Percentiles rank a stretch among this genome's conserved stretches.
These are phyloP conservation scores for Sciurus niger DNA, from an alignment of 2,113 vertebrate species.

Conservation along the genomic window DNA sequence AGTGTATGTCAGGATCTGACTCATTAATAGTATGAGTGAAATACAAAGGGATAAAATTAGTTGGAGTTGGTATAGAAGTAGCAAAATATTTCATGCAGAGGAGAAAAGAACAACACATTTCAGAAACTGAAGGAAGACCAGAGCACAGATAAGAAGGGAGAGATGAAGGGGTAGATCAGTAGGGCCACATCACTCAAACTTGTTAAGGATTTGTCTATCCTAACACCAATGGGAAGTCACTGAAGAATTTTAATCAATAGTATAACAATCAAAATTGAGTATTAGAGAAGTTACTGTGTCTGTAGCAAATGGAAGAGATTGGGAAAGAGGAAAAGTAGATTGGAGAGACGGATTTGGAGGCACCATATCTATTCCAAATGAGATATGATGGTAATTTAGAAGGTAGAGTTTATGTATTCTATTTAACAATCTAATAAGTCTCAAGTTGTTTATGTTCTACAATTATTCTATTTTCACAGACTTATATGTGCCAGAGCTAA, in stretches of 20 bases:
- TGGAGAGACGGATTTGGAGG: not conserved
- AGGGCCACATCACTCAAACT: not conserved
- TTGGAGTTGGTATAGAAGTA: not conserved
- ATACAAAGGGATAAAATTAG: not conserved
- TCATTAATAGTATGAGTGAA: not conserved
- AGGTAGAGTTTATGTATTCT: not conserved
- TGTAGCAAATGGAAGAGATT: not conserved
- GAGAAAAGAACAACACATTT: not conserved
- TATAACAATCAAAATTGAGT: not conserved
- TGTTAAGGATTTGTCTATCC: not conserved
- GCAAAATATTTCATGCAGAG: not conserved
- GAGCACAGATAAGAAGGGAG: not conserved
- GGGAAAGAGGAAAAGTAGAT: not conserved
- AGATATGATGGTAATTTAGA: not conserved
- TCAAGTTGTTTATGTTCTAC: not conserved
- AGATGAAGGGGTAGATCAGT: not conserved
- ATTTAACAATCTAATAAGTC: not conserved
- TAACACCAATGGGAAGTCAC: not conserved
- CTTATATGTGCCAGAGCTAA: conserved; percentile 28
- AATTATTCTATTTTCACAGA: conserved; percentile 53
- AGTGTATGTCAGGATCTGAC: not conserved
- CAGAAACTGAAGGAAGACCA: not conserved
- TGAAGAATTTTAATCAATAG: conserved; percentile 4
- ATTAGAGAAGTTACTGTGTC: not conserved
- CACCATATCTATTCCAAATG: not conserved